Evolutionary conservation across 2,113 vertebrate genomes (phyloP).

Genomic region (Litocranius walleri): DNA sequence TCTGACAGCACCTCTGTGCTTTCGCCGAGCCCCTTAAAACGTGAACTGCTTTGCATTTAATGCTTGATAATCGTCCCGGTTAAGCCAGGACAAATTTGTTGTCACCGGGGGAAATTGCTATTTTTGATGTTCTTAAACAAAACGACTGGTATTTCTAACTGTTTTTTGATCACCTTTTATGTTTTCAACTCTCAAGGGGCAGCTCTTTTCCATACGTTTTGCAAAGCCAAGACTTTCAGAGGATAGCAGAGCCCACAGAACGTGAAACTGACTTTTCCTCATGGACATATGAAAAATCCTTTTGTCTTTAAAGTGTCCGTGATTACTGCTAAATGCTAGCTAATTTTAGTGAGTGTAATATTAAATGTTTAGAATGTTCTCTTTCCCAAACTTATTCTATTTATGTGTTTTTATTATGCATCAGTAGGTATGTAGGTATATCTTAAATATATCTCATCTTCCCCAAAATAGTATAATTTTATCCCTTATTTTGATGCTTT

Average conservation of each 20-base stretch:
- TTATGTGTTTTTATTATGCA: background rate
- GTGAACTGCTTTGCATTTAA: background rate
- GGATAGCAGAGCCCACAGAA: background rate
- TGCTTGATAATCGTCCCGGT: background rate
- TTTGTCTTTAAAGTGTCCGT: background rate
- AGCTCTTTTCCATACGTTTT: background rate
- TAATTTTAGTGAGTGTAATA: background rate
- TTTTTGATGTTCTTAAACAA: slow-evolving; percentile 70
- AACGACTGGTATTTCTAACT: slow-evolving; percentile 34
- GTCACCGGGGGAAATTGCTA: slow-evolving; percentile 28
- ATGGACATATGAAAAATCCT: background rate
- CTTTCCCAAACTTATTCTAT: background rate
- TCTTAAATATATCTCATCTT: background rate
- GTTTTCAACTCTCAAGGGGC: slow-evolving; percentile 33
- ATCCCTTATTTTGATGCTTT: background rate
- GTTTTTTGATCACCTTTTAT: slow-evolving; percentile 31
- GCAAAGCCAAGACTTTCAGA: background rate
- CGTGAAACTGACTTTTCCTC: slow-evolving; percentile 3
- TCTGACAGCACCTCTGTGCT: no score
- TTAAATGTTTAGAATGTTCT: background rate
- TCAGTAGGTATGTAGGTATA: background rate
- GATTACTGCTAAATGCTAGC: background rate
- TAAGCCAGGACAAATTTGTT: slow-evolving; percentile 38
- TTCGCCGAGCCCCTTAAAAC: background rate
- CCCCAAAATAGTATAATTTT: background rate